Evolutionary conservation across 2,797 vertebrate genomes (phyloP), one percentile per base, ranked within the genome.

Genomic region (Cheracebus regulus): DNA sequence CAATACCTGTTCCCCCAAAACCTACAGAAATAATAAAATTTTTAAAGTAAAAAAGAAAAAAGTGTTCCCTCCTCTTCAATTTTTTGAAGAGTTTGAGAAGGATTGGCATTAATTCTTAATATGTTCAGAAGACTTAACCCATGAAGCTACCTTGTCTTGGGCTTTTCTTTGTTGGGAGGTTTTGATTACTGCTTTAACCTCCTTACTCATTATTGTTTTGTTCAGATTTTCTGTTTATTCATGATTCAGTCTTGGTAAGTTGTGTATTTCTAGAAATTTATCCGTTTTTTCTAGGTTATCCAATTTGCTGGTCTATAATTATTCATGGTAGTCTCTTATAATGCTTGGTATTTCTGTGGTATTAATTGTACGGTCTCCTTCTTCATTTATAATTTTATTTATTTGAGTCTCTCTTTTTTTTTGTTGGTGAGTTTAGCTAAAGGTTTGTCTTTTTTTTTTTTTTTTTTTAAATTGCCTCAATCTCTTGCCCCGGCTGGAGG

Each of bases 1-100:
- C 61, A 64, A 64, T 33, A 64, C 30, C 14, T 17, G 0, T 33
- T 64, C 61, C 61, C 61, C 61, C 2, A 64, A 64, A 64, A 64
- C 30, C 7, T 8, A 64, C 0, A 1, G 61, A n/a, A n/a, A 67
- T 67, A 67, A 55, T 55, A 17, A 67, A n/a, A 1, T 67, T n/a
- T 67, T 67, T 17, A 19, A 55, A 55, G 52, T 55, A 55, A 55
- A 22, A n/a, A 67, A 67, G 61, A n/a, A n/a, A 28, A n/a, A 67
- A 4, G 61, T 67, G 61, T 41, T 20, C 52, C 12, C 3, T 80
- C 7, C 12, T 64, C 44, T 85, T 76, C 19, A 85, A 24, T 50
- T 64, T 64, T 39, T 76, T 76, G 46, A 83, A 76, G 19, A 64
- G 3, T 57, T 78, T 76, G 73, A 19, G 52, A 39, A 64, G 4